These are phyloP conservation scores for Enteromius thamalakanensis DNA, from an alignment of 2,797 vertebrate genomes.

Conservation along the genomic window DNA sequence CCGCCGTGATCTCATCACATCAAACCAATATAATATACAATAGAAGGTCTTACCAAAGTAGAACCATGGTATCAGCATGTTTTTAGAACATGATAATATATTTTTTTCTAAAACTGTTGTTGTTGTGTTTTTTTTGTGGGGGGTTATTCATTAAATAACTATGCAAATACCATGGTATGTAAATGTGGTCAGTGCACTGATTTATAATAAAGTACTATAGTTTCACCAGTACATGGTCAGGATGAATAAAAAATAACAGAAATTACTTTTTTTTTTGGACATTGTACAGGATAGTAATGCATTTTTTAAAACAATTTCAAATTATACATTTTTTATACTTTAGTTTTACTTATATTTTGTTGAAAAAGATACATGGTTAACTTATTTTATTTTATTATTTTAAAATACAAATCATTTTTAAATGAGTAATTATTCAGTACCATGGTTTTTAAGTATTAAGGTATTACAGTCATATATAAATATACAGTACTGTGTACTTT, in stretches of 20 bases:
- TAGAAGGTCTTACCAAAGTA: not conserved
- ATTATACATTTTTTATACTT: not conserved
- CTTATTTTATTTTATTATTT: not conserved
- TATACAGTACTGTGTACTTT: not conserved
- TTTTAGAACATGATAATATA: not conserved
- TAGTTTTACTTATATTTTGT: not conserved
- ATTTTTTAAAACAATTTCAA: not conserved
- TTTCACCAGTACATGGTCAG: too few relatives aligned
- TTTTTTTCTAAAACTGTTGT: not conserved
- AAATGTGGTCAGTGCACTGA: not conserved
- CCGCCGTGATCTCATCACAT: conserved; percentile 43
- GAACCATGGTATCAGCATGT: not conserved
- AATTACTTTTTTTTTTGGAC: not conserved
- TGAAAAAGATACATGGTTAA: not conserved
- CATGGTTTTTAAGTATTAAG: not conserved
- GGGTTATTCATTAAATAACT: not conserved
- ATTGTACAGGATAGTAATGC: not conserved
- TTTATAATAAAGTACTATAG: not conserved
- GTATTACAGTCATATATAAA: not conserved
- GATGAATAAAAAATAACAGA: not conserved
- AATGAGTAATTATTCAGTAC: not conserved
- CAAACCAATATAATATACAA: not conserved
- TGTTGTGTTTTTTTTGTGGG: not conserved
- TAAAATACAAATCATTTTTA: not conserved
- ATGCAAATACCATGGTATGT: not conserved